Base-by-base conservation (phyloP, 2,113 vertebrate species). In the Gavia stellata region DNA sequence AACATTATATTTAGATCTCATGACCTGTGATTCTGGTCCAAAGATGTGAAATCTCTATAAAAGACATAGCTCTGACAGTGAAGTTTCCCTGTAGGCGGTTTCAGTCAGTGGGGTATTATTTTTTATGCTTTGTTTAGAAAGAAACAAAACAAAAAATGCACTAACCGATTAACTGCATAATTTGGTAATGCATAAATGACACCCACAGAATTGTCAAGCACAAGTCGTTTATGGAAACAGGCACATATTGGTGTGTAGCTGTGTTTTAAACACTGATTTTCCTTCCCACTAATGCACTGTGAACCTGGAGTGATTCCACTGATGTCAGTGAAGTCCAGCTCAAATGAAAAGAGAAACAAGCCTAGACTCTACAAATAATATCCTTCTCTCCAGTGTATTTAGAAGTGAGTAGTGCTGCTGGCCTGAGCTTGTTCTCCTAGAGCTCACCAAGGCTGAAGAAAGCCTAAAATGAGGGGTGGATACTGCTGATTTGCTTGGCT, bases 61-160 rank as follows among this genome's bases (percentile, higher is more conserved):
- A 94, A 94, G 83, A 86, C 38, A 50, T 5, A 81, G 56, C 40
- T 89, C 56, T 94, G 86, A 79, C 56, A 84, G 79, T 75, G 80
- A 84, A 52, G 26, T 84, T 92, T 88, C 45, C 73, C 86, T 56
- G 88, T 84, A 65, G 81, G 91, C 2, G 61, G 65, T 68, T 96
- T 92, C 86, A 90, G 82, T 81, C 40, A 59, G 62, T 4, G 1
- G 20, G 71, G 52, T 66, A 42, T 81, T 94, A 29, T 33, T 86
- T 82, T 93, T 94, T 81, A 38, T 55, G 44, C 71, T 93, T 92
- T 94, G 90, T 92, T 96, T 96, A 86, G 92, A 81, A 94, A 92
- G 88, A 92, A 94, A 71, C 55, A 67, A 94, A 95, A 65, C 55
- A 81, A 92, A 96, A 92, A 86, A 44, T 68, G 40, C 56, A 72